Base-by-base conservation (phyloP, 1,140 invertebrate genomes). In the Eumeta japonica region DNA sequence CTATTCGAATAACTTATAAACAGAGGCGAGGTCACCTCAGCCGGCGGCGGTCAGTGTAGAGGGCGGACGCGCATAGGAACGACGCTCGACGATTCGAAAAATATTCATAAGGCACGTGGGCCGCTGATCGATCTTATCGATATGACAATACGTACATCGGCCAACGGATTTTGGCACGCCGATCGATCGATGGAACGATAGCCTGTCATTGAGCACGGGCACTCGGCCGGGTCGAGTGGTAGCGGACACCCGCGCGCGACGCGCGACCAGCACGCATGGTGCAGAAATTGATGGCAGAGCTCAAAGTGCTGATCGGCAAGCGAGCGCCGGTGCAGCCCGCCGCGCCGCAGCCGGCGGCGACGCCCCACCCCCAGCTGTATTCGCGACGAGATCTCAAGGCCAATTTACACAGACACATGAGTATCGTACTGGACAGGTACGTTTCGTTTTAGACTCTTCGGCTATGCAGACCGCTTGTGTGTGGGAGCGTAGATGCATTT, bases 401-500 rank as follows among this genome's bases (percentile, higher is more conserved):
- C 16, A 77, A 75, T 43, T 60, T 77, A 3, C 63, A 77, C 46
- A 68, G 62, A 35, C 71, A 77, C 44, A 76, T 77, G 73, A 73
- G 62, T 61, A 75, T 70, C 30, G 74, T 77, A 35, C 52, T 77
- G 27, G 72, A 71, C 59, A 77, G 75, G 75, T 77, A 59, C 65
- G 62, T 68, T 7, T 10, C 11, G n/a, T n/a, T 15, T 12, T 18
- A 10, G 4, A 9, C n/a, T 5, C n/a, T 16, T 5, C n/a, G 33
- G n/a, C 33, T 10, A 7, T n/a, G 9, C 10, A 10, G 7, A 17
- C 15, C 16, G 15, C 15, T n/a, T n/a, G n/a, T n/a, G n/a, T n/a
- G n/a, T n/a, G n/a, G n/a, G n/a, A n/a, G n/a, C n/a, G n/a, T n/a
- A n/a, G n/a, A n/a, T n/a, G n/a, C n/a, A n/a, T n/a, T n/a, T n/a